Evolutionary conservation across 2,113 vertebrate genomes (phyloP).

Genomic region (Lepisosteus oculatus): DNA sequence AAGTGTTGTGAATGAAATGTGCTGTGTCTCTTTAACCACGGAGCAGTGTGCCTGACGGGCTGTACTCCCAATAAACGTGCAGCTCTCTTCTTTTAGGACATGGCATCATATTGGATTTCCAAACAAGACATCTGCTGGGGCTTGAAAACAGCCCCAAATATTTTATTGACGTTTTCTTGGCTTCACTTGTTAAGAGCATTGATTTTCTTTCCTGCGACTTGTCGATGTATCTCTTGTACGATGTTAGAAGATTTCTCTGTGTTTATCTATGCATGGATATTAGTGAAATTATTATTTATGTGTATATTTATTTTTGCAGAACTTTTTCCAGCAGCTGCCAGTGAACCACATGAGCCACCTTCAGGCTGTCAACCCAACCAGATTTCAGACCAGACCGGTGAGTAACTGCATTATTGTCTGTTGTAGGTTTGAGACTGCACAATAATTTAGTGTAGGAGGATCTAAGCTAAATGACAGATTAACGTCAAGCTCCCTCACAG

Average conservation of each 20-base stretch:
- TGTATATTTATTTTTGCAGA: constrained; percentile 12
- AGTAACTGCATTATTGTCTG: neutral
- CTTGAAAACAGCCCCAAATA: constrained; percentile 33
- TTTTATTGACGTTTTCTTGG: constrained; percentile 47
- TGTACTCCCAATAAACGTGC: constrained; percentile 7
- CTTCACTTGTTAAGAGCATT: constrained; percentile 34
- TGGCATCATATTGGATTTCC: constrained; percentile 28
- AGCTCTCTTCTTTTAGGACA: constrained; percentile 15
- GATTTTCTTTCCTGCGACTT: constrained; percentile 34
- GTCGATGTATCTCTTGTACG: no score
- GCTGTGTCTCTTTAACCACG: no score
- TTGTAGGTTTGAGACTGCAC: no score
- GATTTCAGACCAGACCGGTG: neutral
- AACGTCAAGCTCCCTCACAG: no score
- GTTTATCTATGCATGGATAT: constrained; percentile 10
- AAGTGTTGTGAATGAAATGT: no score
- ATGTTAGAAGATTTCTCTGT: no score
- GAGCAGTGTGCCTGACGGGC: no score
- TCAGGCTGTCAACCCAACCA: neutral
- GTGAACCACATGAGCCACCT: neutral
- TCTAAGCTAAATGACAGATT: no score
- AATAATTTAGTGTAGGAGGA: no score
- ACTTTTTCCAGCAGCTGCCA: neutral
- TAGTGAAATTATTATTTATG: constrained; percentile 14
- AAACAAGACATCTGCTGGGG: constrained; percentile 32